Evolutionary conservation across 2,797 vertebrate genomes (phyloP).

Genomic region (Mormyrops boulengeri): DNA sequence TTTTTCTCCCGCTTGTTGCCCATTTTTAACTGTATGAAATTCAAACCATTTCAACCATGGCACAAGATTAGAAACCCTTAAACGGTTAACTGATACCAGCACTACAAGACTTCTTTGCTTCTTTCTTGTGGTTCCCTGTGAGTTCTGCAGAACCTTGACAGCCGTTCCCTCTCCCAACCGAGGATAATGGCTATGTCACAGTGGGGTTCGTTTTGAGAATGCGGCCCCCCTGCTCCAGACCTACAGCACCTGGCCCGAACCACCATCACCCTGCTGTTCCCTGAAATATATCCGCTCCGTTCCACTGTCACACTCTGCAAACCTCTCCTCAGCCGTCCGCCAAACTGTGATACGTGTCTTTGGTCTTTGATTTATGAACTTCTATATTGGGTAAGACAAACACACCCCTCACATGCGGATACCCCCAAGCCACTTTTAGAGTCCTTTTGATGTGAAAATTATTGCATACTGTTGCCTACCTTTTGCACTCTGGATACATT

Average conservation of each 20-base stretch:
- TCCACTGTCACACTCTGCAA: conserved; percentile 12
- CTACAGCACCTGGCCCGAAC: conserved; percentile 19
- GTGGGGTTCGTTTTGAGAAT: conserved; percentile 18
- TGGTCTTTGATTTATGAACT: conserved; percentile 26
- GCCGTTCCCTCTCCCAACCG: not conserved
- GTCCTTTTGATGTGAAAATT: conserved; percentile 16
- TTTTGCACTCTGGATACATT: not conserved
- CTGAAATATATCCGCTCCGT: conserved; percentile 20
- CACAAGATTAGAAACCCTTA: not conserved
- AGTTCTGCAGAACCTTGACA: conserved; percentile 7
- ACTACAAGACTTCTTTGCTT: not conserved
- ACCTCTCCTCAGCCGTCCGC: not conserved
- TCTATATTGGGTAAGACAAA: conserved; percentile 23
- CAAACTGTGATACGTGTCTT: conserved; percentile 23
- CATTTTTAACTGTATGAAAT: conserved; percentile 4
- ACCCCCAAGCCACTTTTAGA: not conserved
- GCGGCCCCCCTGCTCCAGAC: not conserved
- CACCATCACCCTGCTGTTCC: conserved; percentile 15
- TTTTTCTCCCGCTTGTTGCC: conserved; percentile 3
- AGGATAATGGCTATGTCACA: conserved; percentile 21
- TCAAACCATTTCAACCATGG: conserved; percentile 2
- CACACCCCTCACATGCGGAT: not conserved
- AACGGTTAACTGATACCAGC: not conserved
- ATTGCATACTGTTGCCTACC: conserved; percentile 5
- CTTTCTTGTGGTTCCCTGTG: not conserved